A percentile compares a stretch with the other conserved stretches of the same genome.
These are phyloP conservation scores for Peromyscus nudipes DNA, from an alignment of 2,797 vertebrate species.

Conservation along the genomic window DNA sequence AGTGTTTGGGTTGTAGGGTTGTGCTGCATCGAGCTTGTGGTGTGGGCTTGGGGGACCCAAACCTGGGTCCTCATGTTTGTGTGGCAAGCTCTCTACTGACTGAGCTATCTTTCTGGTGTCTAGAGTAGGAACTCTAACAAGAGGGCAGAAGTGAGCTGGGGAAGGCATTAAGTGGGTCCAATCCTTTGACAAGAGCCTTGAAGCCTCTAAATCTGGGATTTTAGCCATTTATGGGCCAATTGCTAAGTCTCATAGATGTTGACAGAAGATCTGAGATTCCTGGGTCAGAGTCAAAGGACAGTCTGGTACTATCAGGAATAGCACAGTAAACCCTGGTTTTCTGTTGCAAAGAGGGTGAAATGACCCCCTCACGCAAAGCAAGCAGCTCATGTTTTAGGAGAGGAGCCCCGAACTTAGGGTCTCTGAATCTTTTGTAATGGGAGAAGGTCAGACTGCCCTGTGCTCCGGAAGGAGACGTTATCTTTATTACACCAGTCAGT, in stretches of 20 bases:
- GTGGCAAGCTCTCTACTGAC: not conserved
- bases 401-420: not conserved
- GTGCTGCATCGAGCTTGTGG: not conserved
- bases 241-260: not conserved
- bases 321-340: not conserved
- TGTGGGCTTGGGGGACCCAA: not conserved
- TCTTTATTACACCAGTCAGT: not conserved
- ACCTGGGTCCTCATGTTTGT: not conserved
- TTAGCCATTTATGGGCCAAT: not conserved
- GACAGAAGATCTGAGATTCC: not conserved
- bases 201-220: not conserved
- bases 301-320: not conserved
- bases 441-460: not conserved
- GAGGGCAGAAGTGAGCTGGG: not conserved
- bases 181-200: conserved; percentile 6
- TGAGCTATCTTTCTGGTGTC: not conserved
- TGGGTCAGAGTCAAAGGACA: conserved; percentile 21
- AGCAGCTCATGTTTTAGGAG: not conserved
- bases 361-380: not conserved
- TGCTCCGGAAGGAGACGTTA: not conserved
- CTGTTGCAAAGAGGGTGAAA: not conserved
- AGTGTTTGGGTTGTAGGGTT: not conserved
- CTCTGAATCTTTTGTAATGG: not conserved
- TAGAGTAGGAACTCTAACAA: not conserved
- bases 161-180: not conserved